These are phyloP conservation scores for Polypedilum vanderplanki DNA, from an alignment of 1,140 invertebrate genomes.

Conservation along the genomic window DNA sequence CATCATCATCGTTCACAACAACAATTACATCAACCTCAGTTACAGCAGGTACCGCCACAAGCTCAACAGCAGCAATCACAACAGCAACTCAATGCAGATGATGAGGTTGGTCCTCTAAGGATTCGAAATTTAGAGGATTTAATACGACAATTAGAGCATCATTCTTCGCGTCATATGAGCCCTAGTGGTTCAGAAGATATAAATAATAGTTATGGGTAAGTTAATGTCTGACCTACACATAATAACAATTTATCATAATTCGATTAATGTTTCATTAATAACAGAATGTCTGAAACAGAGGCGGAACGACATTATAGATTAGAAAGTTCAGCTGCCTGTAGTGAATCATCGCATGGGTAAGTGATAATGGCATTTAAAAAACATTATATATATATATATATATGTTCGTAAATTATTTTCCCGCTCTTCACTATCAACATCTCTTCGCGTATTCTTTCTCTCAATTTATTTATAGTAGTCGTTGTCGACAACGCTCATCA, in stretches of 20 bases:
- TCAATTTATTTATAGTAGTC: slow-evolving; percentile 41
- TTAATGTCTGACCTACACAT: background rate
- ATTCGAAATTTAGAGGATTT: slow-evolving; percentile 87
- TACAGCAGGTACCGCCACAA: slow-evolving; percentile 37
- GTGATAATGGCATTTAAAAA: slow-evolving; percentile 34
- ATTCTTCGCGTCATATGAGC: slow-evolving; percentile 78
- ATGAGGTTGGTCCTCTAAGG: slow-evolving; percentile 64
- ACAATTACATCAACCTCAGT: slow-evolving; percentile 39
- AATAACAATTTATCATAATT: slow-evolving; percentile 7
- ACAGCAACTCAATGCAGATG: slow-evolving; percentile 53
- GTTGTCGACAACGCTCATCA: slow-evolving; percentile 48
- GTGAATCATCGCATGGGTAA: slow-evolving; percentile 66
- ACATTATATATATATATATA: no score
- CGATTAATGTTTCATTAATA: background rate
- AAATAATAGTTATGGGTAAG: slow-evolving; percentile 29
- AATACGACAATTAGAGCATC: slow-evolving; percentile 82
- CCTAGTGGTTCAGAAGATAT: slow-evolving; percentile 86
- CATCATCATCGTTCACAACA: slow-evolving; percentile 43
- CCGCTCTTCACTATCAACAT: slow-evolving; percentile 37
- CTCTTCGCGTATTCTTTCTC: slow-evolving; percentile 31
- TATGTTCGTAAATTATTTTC: slow-evolving; percentile 16
- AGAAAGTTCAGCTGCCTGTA: slow-evolving; percentile 69
- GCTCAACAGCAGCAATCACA: slow-evolving; percentile 43
- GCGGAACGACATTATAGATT: slow-evolving; percentile 80
- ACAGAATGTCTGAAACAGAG: slow-evolving; percentile 80